Evolutionary conservation across 2,888 invertebrate species (phyloP), one percentile per base, ranked within the genome.

Genomic region (Chalcosyrphus nemorum): DNA sequence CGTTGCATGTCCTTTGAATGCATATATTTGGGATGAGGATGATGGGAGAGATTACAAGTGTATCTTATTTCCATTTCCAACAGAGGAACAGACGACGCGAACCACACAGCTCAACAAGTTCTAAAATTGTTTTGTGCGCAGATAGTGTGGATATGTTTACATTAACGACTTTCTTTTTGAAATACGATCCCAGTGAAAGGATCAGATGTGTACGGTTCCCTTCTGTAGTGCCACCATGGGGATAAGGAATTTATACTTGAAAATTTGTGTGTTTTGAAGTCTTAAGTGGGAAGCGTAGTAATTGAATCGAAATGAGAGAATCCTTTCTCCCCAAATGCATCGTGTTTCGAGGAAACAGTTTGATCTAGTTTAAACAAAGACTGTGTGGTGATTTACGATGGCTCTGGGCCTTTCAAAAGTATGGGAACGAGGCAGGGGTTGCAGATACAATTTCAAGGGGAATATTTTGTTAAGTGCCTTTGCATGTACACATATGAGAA

Each of bases 161-260:
- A 70, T 68, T 77, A 70, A 77, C 52, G 68, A 70, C 70, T 77
- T 77, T 77, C 59, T 59, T 77, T 63, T 77, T 68, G 76, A 68
- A 68, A 77, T 77, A 45, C 17, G 76, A 77, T 70, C 50, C n/a
- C 47, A 9, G 59, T 52, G 70, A 70, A 68, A 77, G 76, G 68
- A 77, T 70, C 76, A 77, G 43, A 66, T 50, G 29, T 17, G 29
- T 13, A 27, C 13, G 5, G 52, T 9, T 41, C 15, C 15, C 11
- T 41, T 27, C 9, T 59, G 21, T 7, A 24, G 9, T 35, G 56
- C 35, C 35, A 35, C n/a, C 21, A 52, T 27, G 5, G 9, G 32
- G 54, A 32, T 9, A 4, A 29, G 32, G 32, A 32, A 52, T 52
- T 52, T 52, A 13, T 15, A 21, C 19, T 47, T n/a, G 2, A 47